A percentile compares a stretch with the other conserved stretches of the same genome.
Evolutionary conservation across 2,113 vertebrate genomes (phyloP).

Genomic region (Cololabis saira): DNA sequence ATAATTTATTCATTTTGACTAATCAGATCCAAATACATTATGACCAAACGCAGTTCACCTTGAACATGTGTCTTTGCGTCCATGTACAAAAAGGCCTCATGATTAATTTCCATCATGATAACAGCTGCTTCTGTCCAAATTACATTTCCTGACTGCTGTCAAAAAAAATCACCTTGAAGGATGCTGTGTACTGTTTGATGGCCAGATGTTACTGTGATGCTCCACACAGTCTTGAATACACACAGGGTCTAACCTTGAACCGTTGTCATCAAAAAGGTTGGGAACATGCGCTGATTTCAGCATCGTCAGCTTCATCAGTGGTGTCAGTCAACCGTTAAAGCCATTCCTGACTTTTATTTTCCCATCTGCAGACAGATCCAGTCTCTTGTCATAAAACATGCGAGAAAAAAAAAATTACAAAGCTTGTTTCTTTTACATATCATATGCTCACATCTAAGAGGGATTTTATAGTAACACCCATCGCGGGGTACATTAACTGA

Average conservation of each 20-base stretch:
- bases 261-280: slow-evolving; percentile 29
- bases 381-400: background rate
- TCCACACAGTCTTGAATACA: slow-evolving; percentile 10
- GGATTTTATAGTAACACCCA: slow-evolving; percentile 33
- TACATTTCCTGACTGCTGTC: slow-evolving; percentile 23
- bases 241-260: slow-evolving; percentile 54
- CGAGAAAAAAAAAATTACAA: background rate
- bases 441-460: slow-evolving; percentile 5
- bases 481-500: slow-evolving; percentile 21
- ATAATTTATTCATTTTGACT: no score
- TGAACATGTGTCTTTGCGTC: slow-evolving; percentile 14
- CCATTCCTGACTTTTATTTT: slow-evolving; percentile 5
- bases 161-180: slow-evolving; percentile 15
- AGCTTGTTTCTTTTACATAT: slow-evolving; percentile 21
- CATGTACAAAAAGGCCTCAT: background rate
- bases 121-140: slow-evolving; percentile 29
- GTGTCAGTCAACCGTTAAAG: slow-evolving; percentile 22
- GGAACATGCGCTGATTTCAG: slow-evolving; percentile 21
- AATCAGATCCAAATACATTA: no score
- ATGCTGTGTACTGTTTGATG: background rate
- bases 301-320: slow-evolving; percentile 34
- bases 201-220: slow-evolving; percentile 49
- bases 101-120: slow-evolving; percentile 25
- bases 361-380: background rate
- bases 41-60: background rate